These are phyloP conservation scores for Labroides dimidiatus DNA, from an alignment of 2,797 vertebrate species.

Conservation along the genomic window DNA sequence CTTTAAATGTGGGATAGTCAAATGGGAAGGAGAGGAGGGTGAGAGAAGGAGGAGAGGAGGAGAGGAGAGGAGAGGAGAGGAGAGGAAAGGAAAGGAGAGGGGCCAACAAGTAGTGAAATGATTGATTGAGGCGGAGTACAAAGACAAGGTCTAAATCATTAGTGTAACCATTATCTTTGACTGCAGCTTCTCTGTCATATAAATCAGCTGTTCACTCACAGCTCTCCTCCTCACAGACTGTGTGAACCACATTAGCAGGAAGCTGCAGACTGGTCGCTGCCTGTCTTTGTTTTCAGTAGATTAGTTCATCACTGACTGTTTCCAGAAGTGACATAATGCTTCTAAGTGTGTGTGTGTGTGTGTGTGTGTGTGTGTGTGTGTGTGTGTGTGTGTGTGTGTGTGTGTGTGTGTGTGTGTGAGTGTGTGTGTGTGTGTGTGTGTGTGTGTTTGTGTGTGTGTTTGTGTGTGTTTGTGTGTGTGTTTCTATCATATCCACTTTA, in stretches of 20 bases:
- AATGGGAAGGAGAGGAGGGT: neutral
- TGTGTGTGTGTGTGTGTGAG: neutral
- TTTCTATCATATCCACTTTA: constrained; percentile 16
- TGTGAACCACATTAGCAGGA: constrained; percentile 42
- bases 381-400: neutral
- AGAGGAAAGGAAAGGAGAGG: constrained; percentile 16
- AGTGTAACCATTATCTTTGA: constrained; percentile 67
- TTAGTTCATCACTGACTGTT: constrained; percentile 7
- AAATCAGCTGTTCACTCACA: constrained; percentile 72
- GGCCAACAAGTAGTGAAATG: constrained; percentile 61
- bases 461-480: neutral
- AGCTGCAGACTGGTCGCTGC: constrained; percentile 39
- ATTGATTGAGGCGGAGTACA: constrained; percentile 67
- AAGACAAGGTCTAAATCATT: constrained; percentile 77
- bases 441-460: neutral
- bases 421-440: constrained; percentile 1
- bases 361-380: neutral
- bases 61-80: neutral
- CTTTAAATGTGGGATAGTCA: neutral
- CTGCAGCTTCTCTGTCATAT: constrained; percentile 66
- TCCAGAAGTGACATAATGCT: no score
- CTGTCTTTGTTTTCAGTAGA: neutral
- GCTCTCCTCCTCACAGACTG: constrained; percentile 51
- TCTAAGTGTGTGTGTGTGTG: neutral
- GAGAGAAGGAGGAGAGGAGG: no score